phyloP scores from a whole-genome alignment of 2,888 invertebrate genomes.

The Sceliomorpha sp. region DNA sequence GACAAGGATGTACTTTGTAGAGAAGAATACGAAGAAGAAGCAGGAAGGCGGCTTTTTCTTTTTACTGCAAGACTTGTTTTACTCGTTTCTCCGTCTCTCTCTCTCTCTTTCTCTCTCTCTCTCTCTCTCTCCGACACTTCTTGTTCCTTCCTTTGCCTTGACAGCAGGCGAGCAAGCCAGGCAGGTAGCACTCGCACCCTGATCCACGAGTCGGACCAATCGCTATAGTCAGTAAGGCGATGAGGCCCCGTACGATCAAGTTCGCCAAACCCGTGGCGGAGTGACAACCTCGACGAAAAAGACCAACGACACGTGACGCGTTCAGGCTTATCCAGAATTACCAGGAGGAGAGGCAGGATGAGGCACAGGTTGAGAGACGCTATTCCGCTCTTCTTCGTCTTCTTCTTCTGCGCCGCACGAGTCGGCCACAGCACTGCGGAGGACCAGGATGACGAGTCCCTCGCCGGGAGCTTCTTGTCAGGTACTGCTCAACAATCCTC shows the following conservation, averaged over 20 bases:
- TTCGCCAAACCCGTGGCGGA: slow-evolving; percentile 69
- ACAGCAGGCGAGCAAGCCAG: slow-evolving; percentile 46
- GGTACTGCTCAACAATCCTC: slow-evolving; percentile 81
- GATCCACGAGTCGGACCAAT: slow-evolving; percentile 74
- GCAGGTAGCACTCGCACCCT: slow-evolving; percentile 71
- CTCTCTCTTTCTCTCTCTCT: slow-evolving; percentile 59
- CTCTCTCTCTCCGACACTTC: slow-evolving; percentile 35
- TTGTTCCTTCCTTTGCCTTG: slow-evolving; percentile 48
- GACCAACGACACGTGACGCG: slow-evolving; percentile 37
- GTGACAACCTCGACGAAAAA: slow-evolving; percentile 37
- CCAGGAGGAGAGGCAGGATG: slow-evolving; percentile 37
- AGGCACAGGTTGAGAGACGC: slow-evolving; percentile 28
- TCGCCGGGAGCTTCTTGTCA: slow-evolving; percentile 91
- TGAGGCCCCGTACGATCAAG: slow-evolving; percentile 73
- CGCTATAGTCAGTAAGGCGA: slow-evolving; percentile 70
- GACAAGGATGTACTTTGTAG: slow-evolving; percentile 24
- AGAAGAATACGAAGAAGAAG: slow-evolving; percentile 40
- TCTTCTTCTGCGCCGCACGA: slow-evolving; percentile 45
- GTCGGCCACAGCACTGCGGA: slow-evolving; percentile 44
- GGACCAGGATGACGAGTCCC: slow-evolving; percentile 85
- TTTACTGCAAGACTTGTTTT: slow-evolving; percentile 57
- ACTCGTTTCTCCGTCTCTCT: slow-evolving; percentile 55
- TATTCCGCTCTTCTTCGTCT: slow-evolving; percentile 40
- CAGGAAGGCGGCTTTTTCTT: slow-evolving; percentile 43
- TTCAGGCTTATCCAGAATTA: slow-evolving; percentile 21